Evolutionary conservation across 2,888 invertebrate genomes (phyloP).

Genomic region (Nasonia oneida): DNA sequence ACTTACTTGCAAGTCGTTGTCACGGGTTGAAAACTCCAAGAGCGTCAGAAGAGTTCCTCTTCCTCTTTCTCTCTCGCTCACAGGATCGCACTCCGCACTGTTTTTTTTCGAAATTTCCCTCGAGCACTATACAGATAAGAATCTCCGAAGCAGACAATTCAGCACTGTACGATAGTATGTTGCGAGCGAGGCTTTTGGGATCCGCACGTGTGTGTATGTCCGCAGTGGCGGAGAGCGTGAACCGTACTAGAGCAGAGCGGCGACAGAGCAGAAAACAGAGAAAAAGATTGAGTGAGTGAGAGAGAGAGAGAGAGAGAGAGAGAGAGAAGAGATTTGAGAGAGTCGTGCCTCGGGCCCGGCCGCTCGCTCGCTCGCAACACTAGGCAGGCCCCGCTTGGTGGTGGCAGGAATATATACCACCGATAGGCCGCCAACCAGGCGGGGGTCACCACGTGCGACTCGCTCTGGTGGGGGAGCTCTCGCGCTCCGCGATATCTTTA

Average conservation of each 20-base stretch:
- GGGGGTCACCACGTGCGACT: constrained; percentile 29
- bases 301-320: background rate
- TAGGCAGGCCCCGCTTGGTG: constrained; percentile 58
- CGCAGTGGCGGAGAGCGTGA: background rate
- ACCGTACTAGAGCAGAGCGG: constrained; percentile 3
- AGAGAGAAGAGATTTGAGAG: constrained; percentile 7
- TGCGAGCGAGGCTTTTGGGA: too few species aligned
- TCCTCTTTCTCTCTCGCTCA: background rate
- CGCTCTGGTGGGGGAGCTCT: background rate
- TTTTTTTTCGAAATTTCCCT: too few species aligned
- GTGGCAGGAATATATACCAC: constrained; percentile 60
- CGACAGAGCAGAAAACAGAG: constrained; percentile 16
- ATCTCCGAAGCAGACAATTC: too few species aligned
- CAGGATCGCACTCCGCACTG: background rate
- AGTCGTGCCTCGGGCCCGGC: constrained; percentile 37
- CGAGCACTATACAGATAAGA: too few species aligned
- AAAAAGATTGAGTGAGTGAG: background rate
- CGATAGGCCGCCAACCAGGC: constrained; percentile 37
- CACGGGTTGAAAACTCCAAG: background rate
- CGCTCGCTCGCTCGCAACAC: constrained; percentile 52
- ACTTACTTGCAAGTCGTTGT: background rate
- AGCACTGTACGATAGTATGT: too few species aligned
- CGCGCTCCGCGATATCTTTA: background rate
- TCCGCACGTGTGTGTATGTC: background rate
- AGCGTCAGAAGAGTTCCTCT: background rate